A percentile compares a stretch with the other conserved stretches of the same genome.
Evolutionary conservation across 1,140 invertebrate species (phyloP).

Genomic region (Cydia splendana): DNA sequence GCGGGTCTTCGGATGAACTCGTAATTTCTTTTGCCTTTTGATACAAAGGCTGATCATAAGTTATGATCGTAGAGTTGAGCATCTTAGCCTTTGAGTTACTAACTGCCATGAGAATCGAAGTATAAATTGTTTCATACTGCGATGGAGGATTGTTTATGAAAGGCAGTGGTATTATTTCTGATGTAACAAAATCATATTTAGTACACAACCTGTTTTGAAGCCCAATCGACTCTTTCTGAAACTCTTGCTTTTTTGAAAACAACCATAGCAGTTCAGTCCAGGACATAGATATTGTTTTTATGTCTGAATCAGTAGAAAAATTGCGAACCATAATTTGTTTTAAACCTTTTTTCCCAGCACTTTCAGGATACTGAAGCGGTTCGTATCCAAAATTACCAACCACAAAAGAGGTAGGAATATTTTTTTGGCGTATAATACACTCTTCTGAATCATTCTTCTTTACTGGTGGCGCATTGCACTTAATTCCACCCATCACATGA

Average conservation of each 20-base stretch:
- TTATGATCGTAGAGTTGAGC: slow-evolving; percentile 52
- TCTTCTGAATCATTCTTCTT: too few relatives aligned
- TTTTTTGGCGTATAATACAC: not conserved
- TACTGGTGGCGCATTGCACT: slow-evolving; percentile 57
- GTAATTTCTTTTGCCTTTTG: slow-evolving; percentile 72
- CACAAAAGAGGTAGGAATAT: slow-evolving; percentile 44
- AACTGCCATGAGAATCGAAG: slow-evolving; percentile 61
- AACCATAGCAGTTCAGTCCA: slow-evolving; percentile 33
- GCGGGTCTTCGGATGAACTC: slow-evolving; percentile 50
- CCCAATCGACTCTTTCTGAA: not conserved
- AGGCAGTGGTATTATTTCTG: slow-evolving; percentile 51
- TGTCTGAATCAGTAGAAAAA: slow-evolving; percentile 38
- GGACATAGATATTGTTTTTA: slow-evolving; percentile 32
- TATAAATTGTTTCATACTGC: slow-evolving; percentile 57
- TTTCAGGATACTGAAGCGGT: slow-evolving; percentile 48
- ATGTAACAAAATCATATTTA: not conserved
- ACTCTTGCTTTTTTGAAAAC: slow-evolving; percentile 3
- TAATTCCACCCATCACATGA: slow-evolving; percentile 66
- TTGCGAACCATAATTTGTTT: slow-evolving; percentile 40
- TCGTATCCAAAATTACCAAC: slow-evolving; percentile 53
- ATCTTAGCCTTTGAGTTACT: slow-evolving; percentile 34
- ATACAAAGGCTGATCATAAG: slow-evolving; percentile 67
- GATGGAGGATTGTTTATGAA: slow-evolving; percentile 61
- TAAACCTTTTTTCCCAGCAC: slow-evolving; percentile 39
- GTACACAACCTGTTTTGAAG: not conserved